These are phyloP conservation scores for Cataglyphis cursor DNA, from an alignment of 2,888 invertebrate genomes.

Conservation along the genomic window DNA sequence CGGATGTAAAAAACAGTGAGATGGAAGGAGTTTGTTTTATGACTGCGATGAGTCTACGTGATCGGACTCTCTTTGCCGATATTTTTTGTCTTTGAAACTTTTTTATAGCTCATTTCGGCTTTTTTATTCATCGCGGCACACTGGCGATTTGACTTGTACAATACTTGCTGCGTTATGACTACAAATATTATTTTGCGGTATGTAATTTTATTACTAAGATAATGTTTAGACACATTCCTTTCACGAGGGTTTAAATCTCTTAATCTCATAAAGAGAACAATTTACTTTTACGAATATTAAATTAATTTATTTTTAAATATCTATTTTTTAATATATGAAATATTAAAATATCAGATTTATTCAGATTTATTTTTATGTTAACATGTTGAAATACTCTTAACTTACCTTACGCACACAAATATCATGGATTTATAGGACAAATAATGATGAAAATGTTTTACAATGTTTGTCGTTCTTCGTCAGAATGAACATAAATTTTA, in stretches of 20 bases:
- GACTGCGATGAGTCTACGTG: constrained; percentile 84
- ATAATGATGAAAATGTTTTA: neutral
- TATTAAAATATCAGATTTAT: neutral
- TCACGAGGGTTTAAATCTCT: neutral
- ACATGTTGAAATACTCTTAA: neutral
- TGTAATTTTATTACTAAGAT: neutral
- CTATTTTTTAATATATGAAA: neutral
- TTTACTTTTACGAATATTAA: neutral
- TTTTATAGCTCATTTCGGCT: constrained; percentile 74
- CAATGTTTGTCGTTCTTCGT: neutral
- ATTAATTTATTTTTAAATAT: neutral
- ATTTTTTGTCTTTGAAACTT: constrained; percentile 75
- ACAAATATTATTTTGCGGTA: neutral
- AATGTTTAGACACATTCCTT: neutral
- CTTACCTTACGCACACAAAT: neutral
- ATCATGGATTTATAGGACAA: neutral
- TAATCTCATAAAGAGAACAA: neutral
- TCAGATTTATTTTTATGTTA: neutral
- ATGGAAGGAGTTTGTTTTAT: constrained; percentile 73
- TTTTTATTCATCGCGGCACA: constrained; percentile 56
- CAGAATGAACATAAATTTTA: neutral
- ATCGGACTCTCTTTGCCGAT: constrained; percentile 77
- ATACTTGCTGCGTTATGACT: constrained; percentile 54
- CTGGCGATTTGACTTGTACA: constrained; percentile 64
- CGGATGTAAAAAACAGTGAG: constrained; percentile 54